Evolutionary conservation across 2,888 invertebrate species (phyloP).

Genomic region (Lithophane semibrunnea): DNA sequence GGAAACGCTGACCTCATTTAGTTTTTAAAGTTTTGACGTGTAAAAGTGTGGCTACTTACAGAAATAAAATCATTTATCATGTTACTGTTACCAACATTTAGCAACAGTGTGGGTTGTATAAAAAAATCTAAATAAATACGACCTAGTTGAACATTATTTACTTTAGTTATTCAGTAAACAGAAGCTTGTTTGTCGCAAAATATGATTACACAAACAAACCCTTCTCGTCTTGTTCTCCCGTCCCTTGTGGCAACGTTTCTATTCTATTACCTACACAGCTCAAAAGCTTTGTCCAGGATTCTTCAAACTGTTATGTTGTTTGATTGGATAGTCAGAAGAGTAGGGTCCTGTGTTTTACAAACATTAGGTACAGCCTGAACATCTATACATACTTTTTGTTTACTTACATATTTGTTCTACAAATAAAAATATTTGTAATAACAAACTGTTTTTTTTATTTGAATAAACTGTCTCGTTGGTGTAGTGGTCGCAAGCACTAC

Average conservation of each 20-base stretch:
- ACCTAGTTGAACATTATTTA: constrained; percentile 27
- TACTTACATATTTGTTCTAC: neutral
- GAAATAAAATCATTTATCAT: no score
- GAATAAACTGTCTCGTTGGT: no score
- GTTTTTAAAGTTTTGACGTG: no score
- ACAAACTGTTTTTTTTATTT: no score
- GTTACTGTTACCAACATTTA: no score
- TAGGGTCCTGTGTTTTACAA: neutral
- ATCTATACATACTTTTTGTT: neutral
- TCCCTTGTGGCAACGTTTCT: constrained; percentile 37
- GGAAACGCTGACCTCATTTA: no score
- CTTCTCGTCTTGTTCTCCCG: constrained; percentile 25
- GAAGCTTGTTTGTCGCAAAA: constrained; percentile 38
- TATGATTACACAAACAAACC: constrained; percentile 36
- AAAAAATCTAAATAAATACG: constrained; percentile 17
- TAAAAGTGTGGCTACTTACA: no score
- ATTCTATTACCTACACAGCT: constrained; percentile 30
- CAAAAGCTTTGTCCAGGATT: constrained; percentile 42
- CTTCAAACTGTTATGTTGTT: constrained; percentile 22
- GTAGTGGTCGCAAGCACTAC: no score
- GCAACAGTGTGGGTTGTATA: no score
- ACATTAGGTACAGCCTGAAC: neutral
- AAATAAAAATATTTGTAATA: neutral
- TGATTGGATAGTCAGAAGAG: constrained; percentile 15
- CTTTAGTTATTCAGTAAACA: constrained; percentile 31